A percentile compares a stretch with the other conserved stretches of the same genome.
Conservation (phyloP, 2,113 vertebrate species). For the Capra hircus region DNA sequence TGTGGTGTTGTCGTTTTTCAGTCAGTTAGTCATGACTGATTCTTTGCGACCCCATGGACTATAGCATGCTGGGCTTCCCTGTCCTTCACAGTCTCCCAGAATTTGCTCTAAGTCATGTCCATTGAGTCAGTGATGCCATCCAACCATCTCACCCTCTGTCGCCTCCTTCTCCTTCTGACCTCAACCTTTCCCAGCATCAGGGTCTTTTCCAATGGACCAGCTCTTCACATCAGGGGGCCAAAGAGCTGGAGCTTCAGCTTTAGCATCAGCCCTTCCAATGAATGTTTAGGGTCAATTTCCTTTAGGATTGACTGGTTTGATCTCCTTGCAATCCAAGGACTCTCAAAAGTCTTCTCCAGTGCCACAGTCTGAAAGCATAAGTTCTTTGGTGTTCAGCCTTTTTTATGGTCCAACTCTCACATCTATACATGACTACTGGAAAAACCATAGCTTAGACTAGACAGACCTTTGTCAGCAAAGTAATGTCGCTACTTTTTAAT, state of each 20-base stretch:
- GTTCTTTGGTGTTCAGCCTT: not conserved
- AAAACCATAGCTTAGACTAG: not conserved
- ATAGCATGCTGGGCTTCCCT: not conserved
- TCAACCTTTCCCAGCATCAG: not conserved
- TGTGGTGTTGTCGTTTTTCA: not conserved
- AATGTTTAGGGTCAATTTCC: not conserved
- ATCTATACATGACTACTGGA: not conserved
- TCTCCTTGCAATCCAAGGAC: not conserved
- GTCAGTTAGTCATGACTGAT: not conserved
- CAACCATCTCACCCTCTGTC: not conserved
- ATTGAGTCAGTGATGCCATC: not conserved
- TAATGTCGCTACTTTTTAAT: not conserved
- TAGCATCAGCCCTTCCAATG: not conserved
- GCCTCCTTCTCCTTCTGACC: not conserved
- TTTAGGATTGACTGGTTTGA: not conserved
- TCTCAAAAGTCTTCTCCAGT: not conserved
- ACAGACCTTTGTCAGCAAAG: not conserved
- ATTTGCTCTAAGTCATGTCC: not conserved
- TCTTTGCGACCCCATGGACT: not conserved
- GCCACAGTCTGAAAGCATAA: not conserved
- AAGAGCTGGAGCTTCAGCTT: not conserved
- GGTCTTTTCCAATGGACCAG: not conserved
- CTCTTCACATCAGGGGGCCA: not conserved
- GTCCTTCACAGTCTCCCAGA: not conserved
- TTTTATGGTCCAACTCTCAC: not conserved